These are phyloP conservation scores for Drosophila fulvimacula DNA, from an alignment of 2,888 invertebrate species.

Conservation along the genomic window DNA sequence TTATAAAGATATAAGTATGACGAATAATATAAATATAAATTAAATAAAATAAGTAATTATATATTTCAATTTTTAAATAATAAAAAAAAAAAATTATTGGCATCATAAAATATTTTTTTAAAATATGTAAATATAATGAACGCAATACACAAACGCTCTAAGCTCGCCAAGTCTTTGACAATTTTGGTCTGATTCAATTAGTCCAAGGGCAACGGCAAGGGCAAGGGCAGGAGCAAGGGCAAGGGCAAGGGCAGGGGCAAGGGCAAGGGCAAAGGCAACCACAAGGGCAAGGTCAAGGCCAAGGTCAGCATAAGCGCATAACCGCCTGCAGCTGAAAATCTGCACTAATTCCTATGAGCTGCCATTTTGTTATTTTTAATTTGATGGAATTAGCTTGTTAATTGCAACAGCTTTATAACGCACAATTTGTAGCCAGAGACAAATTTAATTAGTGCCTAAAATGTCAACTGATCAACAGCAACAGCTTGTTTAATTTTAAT, in stretches of 20 bases:
- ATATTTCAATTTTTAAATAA: background rate
- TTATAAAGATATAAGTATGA: no score
- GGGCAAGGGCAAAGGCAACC: background rate
- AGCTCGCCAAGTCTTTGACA: background rate
- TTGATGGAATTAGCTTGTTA: slow-evolving; percentile 1
- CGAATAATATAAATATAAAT: no score
- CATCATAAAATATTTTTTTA: background rate
- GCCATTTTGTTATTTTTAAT: slow-evolving; percentile 1
- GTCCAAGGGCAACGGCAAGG: background rate
- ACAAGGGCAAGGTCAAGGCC: background rate
- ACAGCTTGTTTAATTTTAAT: no score
- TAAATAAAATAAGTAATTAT: background rate
- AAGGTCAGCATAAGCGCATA: background rate
- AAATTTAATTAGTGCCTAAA: background rate
- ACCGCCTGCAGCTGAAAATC: background rate
- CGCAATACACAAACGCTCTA: background rate
- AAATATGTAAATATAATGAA: background rate
- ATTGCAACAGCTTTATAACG: background rate
- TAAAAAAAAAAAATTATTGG: background rate
- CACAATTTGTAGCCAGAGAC: background rate
- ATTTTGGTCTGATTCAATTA: background rate
- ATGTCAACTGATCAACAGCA: background rate
- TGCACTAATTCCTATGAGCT: background rate
- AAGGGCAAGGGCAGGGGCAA: background rate
- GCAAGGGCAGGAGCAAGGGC: no score